Base-by-base conservation (phyloP, 2,797 vertebrate species). In the Ataeniobius toweri region DNA sequence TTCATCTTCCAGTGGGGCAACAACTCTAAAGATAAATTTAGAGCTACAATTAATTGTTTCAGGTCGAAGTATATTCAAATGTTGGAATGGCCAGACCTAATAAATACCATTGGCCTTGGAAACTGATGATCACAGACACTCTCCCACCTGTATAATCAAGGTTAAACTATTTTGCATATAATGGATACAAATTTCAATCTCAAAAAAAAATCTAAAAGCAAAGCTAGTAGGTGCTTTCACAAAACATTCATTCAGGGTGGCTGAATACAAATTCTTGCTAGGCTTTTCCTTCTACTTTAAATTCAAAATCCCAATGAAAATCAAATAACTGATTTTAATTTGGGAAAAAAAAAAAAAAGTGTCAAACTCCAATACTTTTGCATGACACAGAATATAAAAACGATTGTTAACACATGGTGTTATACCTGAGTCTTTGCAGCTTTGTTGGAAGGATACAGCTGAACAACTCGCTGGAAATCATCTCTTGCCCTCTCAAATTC, bases 381-480 rank as follows among this genome's bases (percentile, higher is more conserved):
- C 46, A 10, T 13, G 46, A 12, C 46, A 1, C 44, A 48, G 10
- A 48, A 12, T 10, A 48, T 2, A 39, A 53, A 22, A 22, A 46
- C 16, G 16, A 0, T 36, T 2, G 0, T 72, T 39, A 8, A 74
- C 9, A 28, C 5, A 46, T 22, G 3, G 36, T 0, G 5, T 55
- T 72, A 1, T 89, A 95, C 94, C 84, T 99, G 98, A 74, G 93
- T 95, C 90, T 96, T 97, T 71, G 98, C 98, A 0, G 98, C 98
- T 83, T 97, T 98, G 94, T 99, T 99, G 85, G 93, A 93, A 75
- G 98, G 98, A 86, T 99, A 99, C 82, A 99, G 95, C 78, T 98
- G 96, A 86, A 96, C 79, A 77, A 99, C 96, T 59, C 90, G 97
- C 89, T 97, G 96, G 91, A 99, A 98, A 91, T 98, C 97, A 20